A percentile compares a stretch with the other conserved stretches of the same genome.
Conservation (phyloP, 2,113 vertebrate species). For the Sitta europaea region DNA sequence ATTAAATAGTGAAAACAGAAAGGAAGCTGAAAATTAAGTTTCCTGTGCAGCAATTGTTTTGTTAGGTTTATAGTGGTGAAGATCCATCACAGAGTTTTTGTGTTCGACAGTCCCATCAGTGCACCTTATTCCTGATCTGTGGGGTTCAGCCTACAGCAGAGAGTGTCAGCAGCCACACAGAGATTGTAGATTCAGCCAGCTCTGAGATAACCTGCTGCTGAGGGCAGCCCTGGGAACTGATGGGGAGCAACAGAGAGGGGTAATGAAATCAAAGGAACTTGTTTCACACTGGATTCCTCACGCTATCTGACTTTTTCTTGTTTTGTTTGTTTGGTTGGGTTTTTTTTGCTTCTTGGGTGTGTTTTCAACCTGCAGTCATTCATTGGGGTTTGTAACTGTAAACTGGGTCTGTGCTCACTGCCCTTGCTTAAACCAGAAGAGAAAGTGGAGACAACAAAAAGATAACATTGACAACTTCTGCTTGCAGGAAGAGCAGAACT, state of each 20-base stretch:
- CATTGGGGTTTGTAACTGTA: neutral
- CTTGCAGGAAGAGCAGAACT: neutral
- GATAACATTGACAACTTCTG: neutral
- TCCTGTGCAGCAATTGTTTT: neutral
- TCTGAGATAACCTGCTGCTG: neutral
- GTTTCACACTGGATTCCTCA: neutral
- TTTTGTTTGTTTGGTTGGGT: neutral
- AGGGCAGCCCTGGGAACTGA: neutral
- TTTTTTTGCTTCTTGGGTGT: neutral
- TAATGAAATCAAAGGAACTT: neutral
- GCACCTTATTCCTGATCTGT: neutral
- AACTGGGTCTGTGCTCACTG: neutral
- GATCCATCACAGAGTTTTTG: neutral
- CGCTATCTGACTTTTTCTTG: neutral
- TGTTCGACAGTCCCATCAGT: neutral
- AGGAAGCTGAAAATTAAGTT: neutral
- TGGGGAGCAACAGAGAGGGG: neutral
- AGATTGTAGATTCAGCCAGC: neutral
- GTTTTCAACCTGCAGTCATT: neutral
- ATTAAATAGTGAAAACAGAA: neutral
- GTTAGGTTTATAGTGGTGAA: neutral
- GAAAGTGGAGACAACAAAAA: neutral
- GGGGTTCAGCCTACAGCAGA: neutral
- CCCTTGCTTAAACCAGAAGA: neutral
- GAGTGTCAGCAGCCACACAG: neutral